phyloP scores from a whole-genome alignment of 2,888 invertebrate genomes.

The Augochlorella aurata region DNA sequence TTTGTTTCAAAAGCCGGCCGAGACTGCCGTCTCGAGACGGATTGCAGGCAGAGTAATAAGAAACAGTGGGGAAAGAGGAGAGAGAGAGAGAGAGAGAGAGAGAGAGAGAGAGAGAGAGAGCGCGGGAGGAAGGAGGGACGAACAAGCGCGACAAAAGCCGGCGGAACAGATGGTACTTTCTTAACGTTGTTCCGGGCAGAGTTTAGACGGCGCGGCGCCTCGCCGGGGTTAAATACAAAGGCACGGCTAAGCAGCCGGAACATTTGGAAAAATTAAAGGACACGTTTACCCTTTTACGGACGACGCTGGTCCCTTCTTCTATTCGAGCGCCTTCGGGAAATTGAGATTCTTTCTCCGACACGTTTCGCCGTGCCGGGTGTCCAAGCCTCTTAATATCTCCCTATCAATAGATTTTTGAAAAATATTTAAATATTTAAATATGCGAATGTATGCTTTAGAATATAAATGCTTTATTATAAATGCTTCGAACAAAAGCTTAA shows the following conservation, averaged over 20 bases:
- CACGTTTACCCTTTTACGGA: background rate
- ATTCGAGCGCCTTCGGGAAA: background rate
- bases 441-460: too few relatives aligned
- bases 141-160: conserved; percentile 4
- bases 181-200: conserved; percentile 22
- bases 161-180: conserved; percentile 31
- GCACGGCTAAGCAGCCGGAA: background rate
- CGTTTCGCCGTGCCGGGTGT: too few relatives aligned
- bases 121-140: too few relatives aligned
- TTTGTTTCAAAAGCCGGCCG: conserved; percentile 60
- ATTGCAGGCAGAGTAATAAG: conserved; percentile 44
- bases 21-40: conserved; percentile 36
- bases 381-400: too few relatives aligned
- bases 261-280: conserved; percentile 1
- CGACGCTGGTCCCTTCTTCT: background rate
- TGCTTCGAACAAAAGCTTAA: too few relatives aligned
- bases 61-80: conserved; percentile 7
- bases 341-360: background rate
- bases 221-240: background rate
- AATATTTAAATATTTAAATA: too few relatives aligned
- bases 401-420: too few relatives aligned
- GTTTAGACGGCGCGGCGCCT: background rate
- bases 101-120: background rate
- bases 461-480: too few relatives aligned
- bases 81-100: too few relatives aligned